These are phyloP conservation scores for Steinernema khuongi DNA, from an alignment of 1,140 invertebrate species.

Conservation along the genomic window DNA sequence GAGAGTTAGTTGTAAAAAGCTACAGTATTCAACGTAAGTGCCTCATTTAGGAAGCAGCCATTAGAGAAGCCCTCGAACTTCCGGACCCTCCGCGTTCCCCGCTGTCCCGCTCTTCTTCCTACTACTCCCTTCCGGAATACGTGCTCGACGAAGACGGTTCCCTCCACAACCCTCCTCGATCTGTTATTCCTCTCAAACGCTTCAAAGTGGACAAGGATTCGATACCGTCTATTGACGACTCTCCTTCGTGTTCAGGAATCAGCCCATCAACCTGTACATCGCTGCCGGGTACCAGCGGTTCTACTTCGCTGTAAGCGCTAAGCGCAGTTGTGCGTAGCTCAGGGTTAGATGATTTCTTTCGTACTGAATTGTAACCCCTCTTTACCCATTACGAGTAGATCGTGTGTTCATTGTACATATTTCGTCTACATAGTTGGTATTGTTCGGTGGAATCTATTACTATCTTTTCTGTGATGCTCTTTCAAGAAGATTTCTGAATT, in stretches of 20 bases:
- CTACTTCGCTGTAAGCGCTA: neutral
- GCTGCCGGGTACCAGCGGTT: neutral
- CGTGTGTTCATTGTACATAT: neutral
- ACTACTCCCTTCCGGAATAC: conserved; percentile 55
- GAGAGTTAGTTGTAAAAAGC: conserved; percentile 32
- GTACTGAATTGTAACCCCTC: neutral
- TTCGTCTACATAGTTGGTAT: neutral
- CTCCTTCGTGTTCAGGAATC: neutral
- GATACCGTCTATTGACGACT: neutral
- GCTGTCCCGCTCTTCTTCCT: conserved; percentile 48
- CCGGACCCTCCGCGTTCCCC: conserved; percentile 29
- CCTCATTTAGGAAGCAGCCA: conserved; percentile 48
- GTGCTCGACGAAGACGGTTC: conserved; percentile 46
- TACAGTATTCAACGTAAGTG: neutral
- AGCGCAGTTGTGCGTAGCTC: no score
- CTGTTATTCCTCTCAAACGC: neutral
- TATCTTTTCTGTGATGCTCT: neutral
- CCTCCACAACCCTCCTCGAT: conserved; percentile 6
- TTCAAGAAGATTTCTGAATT: neutral
- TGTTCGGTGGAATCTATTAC: neutral
- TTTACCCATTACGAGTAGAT: neutral
- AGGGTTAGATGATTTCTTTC: neutral
- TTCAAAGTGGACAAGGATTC: neutral
- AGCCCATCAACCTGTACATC: neutral
- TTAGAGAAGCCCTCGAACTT: conserved; percentile 46